These are phyloP conservation scores for Condylura cristata DNA, from an alignment of 2,113 vertebrate species.

Conservation along the genomic window DNA sequence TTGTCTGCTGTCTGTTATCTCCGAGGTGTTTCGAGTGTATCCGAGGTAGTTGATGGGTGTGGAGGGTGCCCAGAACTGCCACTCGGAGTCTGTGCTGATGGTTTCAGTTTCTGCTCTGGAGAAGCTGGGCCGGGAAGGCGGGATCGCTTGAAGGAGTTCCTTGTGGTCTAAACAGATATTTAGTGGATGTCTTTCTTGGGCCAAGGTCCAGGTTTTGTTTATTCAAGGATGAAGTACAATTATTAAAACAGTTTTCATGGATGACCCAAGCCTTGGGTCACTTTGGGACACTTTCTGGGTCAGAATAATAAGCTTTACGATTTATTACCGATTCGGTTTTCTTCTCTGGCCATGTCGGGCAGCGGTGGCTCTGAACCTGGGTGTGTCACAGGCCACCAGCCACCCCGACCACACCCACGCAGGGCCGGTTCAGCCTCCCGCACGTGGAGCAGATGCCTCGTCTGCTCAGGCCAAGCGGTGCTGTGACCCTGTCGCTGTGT, in stretches of 20 bases:
- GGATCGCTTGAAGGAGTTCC: neutral
- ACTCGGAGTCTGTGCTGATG: neutral
- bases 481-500: rapidly evolving
- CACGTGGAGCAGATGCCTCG: rapidly evolving
- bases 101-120: neutral
- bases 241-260: neutral
- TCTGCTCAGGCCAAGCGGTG: neutral
- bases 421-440: rapidly evolving
- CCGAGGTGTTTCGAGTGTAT: neutral
- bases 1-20: neutral
- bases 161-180: neutral
- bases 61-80: neutral
- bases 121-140: neutral
- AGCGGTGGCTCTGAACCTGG: neutral
- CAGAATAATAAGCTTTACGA: neutral
- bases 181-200: rapidly evolving
- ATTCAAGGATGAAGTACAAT: neutral
- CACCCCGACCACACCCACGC: rapidly evolving
- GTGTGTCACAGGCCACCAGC: rapidly evolving
- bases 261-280: neutral
- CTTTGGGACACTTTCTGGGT: neutral
- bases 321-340: neutral
- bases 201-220: neutral
- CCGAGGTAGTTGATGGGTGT: neutral
- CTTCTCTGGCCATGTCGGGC: neutral